Base-by-base conservation (phyloP, 2,888 invertebrate species). In the Meiosimyza platycephala region DNA sequence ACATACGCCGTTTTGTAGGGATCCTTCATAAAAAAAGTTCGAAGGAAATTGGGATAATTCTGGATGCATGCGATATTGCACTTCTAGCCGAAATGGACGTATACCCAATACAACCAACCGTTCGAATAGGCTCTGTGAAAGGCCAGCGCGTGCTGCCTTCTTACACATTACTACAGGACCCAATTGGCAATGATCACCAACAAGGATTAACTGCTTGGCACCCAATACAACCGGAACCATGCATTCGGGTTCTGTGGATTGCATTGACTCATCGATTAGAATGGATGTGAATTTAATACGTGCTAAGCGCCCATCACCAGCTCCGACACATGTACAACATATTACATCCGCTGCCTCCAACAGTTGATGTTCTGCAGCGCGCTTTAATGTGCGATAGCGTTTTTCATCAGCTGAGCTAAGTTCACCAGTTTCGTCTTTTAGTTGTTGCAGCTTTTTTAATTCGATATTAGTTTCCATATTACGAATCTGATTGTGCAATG, bases 121-220 rank as follows among this genome's bases (percentile, higher is more conserved):
- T 85, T 99, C 99, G 87, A 99, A 99, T 74, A 99, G 90, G 68
- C 98, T 98, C 87, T 99, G 99, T 0, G 96, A 96, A 28, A 99
- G 91, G 1, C 99, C 99, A 0, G 99, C 99, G 70, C 95, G 91
- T 0, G 98, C 97, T 0, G 99, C 99, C 85, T 98, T 98, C 88
- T 99, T 99, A 89, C 98, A 99, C 98, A 99, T 98, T 0, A 99
- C 99, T 0, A 99, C 99, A 0, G 99, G 99, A 0, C 99, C 99
- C 74, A 99, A 89, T 88, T 99, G 99, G 84, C 99, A 99, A 85
- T 99, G 99, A 88, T 99, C 99, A 13, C 99, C 99, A 0, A 99
- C 99, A 3, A 99, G 91, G 77, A 99, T 98, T 69, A 99, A 89
- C 87, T 99, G 99, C 80, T 97, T 93, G 9, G 98, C 98, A 13